Base-by-base conservation (phyloP, 1,140 invertebrate species). In the Lycorma delicatula region DNA sequence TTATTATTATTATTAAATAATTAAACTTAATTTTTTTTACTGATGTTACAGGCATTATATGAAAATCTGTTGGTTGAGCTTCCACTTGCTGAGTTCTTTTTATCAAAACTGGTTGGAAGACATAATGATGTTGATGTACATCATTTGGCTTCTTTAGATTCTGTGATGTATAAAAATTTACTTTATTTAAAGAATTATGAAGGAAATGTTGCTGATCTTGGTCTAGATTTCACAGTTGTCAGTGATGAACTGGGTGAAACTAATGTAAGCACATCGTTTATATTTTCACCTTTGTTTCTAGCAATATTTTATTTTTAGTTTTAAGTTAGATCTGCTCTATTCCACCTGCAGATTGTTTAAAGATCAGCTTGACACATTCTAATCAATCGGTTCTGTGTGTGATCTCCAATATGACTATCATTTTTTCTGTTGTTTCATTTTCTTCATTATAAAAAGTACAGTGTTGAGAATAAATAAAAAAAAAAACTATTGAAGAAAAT, bases 31-130 rank as follows among this genome's bases (percentile, higher is more conserved):
- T 58, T 53, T 58, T 46, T 50, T 9, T 53, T 46, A 27, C 16
- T 54, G 53, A 18, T 57, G 13, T 75, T 75, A 5, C 72, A 87
- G 84, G 93, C 93, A 0, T 75, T 98, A 16, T 97, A 96, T 73
- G 94, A 98, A 71, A 95, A 95, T 74, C 79, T 97, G 29, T 72
- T 98, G 54, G 89, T 97, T 4, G 95, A 98, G 71, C 71, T 98
- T 18, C 94, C 94, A 0, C 81, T 98, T 63, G 92, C 93, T 1
- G 89, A 91, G 61, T 96, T 95, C 70, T 96, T 96, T 69, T 72
- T 98, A 7, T 85, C 87, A 1, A 94, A 95, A 72, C 77, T 95
- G 22, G 79, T 94, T 46, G 84, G 84, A 3, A 76, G 81, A 56
- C 79, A 85, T 57, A 83, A 84, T 0, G 87, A 91, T 60, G 85